A percentile compares a stretch with the other conserved stretches of the same genome.
Evolutionary conservation across 2,113 vertebrate species (phyloP).

Genomic region (Oceanodroma tethys): DNA sequence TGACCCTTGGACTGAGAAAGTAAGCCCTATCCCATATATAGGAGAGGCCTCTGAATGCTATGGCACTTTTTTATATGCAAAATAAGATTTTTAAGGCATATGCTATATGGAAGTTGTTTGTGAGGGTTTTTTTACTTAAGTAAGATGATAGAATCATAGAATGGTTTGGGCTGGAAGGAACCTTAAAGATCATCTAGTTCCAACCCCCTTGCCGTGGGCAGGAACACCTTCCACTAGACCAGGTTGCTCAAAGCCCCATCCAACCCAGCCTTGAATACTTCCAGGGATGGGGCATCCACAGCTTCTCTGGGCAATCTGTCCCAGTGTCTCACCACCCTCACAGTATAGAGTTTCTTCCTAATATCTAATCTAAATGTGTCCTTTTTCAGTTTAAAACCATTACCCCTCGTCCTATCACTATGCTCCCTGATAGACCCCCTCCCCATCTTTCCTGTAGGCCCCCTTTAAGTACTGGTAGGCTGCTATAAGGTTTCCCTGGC

Average conservation of each 20-base stretch:
- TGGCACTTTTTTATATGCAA: background rate
- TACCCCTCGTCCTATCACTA: background rate
- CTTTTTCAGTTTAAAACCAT: background rate
- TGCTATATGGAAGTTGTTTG: background rate
- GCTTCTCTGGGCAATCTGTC: background rate
- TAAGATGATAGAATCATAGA: background rate
- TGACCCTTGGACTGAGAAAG: background rate
- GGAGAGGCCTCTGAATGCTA: background rate
- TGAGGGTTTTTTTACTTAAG: background rate
- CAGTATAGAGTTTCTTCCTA: background rate
- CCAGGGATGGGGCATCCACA: background rate
- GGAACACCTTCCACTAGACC: background rate
- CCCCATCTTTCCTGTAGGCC: background rate
- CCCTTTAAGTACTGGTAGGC: background rate
- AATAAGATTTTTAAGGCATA: background rate
- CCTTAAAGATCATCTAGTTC: background rate
- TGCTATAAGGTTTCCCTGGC: background rate
- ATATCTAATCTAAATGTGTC: background rate
- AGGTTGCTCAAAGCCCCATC: background rate
- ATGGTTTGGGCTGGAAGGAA: background rate
- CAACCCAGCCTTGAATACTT: background rate
- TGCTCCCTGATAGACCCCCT: background rate
- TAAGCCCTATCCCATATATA: background rate
- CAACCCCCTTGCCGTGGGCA: background rate
- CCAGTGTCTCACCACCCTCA: background rate